Conservation (phyloP, 2,888 invertebrate species). For the Camponotus fellah region DNA sequence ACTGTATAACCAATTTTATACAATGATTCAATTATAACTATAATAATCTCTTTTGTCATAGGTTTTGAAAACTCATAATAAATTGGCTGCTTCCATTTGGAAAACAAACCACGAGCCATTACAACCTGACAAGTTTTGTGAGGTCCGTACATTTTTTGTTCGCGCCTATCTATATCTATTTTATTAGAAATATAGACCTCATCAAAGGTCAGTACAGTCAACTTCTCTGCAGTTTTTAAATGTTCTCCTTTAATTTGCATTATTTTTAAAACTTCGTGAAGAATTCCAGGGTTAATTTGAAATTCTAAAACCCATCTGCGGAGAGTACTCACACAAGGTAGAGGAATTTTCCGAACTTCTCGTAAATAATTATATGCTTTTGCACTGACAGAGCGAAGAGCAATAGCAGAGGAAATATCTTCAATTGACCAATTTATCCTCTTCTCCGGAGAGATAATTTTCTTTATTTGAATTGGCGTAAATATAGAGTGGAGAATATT, state of each 20-base stretch:
- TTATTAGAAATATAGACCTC: neutral
- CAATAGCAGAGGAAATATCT: neutral
- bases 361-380: conserved; percentile 5
- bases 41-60: neutral
- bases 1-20: neutral
- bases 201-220: neutral
- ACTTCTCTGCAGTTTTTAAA: neutral
- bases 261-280: neutral
- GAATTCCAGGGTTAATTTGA: neutral
- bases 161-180: neutral
- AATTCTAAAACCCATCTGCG: neutral
- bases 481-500: neutral
- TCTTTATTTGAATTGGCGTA: neutral
- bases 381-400: conserved; percentile 5
- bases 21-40: neutral
- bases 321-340: neutral
- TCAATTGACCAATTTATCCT: neutral
- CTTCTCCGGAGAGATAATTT: neutral
- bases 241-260: neutral
- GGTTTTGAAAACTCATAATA: neutral
- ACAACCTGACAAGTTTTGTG: neutral
- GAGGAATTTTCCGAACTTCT: neutral
- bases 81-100: neutral
- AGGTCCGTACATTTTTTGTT: neutral
- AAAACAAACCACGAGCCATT: neutral